These are phyloP conservation scores for Setipinna tenuifilis DNA, from an alignment of 2,797 vertebrate species.

Conservation along the genomic window DNA sequence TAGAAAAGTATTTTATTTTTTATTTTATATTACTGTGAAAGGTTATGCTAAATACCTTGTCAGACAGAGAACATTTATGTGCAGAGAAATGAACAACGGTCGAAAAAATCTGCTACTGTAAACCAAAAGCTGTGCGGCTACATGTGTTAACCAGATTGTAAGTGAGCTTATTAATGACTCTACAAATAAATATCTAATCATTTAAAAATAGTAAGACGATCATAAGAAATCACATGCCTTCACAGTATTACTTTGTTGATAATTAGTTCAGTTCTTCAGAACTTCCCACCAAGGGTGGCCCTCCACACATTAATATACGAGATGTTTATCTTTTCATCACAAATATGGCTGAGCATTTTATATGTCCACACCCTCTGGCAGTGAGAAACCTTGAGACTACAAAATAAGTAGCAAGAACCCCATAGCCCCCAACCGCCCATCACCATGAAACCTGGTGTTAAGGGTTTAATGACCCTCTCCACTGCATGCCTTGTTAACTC, in stretches of 20 bases:
- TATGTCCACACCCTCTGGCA: conserved; percentile 1
- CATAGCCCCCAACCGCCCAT: conserved; percentile 42
- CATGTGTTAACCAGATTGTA: not conserved
- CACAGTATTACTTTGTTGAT: not conserved
- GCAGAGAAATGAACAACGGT: not conserved
- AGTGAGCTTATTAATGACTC: not conserved
- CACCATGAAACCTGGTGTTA: conserved; percentile 46
- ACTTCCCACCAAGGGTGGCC: not conserved
- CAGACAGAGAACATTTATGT: not conserved
- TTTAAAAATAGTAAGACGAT: not conserved
- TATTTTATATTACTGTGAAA: not conserved
- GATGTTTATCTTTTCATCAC: not conserved
- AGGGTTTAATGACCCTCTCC: conserved; percentile 63
- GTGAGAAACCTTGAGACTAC: not conserved
- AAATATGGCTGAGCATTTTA: not conserved
- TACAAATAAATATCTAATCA: not conserved
- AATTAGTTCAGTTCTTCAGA: not conserved
- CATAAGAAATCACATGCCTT: not conserved
- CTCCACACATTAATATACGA: not conserved
- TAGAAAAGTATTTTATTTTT: not conserved
- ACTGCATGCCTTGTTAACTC: conserved; percentile 70
- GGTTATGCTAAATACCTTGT: not conserved
- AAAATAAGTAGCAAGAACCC: not conserved
- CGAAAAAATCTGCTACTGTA: too few species aligned
- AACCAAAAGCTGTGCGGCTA: not conserved